Evolutionary conservation across 2,888 invertebrate genomes (phyloP), one percentile per base, ranked within the genome.

Genomic region (Pristionchus mayeri): DNA sequence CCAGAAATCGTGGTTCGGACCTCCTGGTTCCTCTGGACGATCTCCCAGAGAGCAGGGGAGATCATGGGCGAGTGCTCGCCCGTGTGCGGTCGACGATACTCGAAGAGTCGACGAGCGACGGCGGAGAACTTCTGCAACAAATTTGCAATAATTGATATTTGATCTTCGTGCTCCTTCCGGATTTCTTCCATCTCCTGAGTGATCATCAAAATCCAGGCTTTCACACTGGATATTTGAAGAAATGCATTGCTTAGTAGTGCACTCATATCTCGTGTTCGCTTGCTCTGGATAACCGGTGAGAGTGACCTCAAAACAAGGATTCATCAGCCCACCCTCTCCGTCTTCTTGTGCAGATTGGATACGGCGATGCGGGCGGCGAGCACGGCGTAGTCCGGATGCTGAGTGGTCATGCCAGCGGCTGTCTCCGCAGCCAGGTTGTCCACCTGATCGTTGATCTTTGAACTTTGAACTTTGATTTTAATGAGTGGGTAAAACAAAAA

Each of bases 381-480:
- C 37, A 94, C 92, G 48, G 94, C 98, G 94, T 98, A 99, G 94
- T 99, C 98, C 0, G 98, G 97, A 94, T 99, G 98, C 92, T 96
- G 96, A 3, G 97, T 97, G 0, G 98, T 98, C 96, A 98, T 96
- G 48, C 97, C 97, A 16, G 98, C 98, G 24, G 98, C 97, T 57
- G 97, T 98, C 94, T 99, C 98, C 0, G 99, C 99, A 67, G 99
- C 98, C 88, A 99, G 94, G 93, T 98, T 98, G 93, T 99, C 99
- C 90, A 44, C 44, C 44, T 44, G 44, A 44, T 44, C 6, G n/a
- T n/a, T n/a, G n/a, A n/a, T n/a, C n/a, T n/a, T n/a, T n/a, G n/a
- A n/a, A n/a, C n/a, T n/a, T n/a, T n/a, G n/a, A n/a, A n/a, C n/a
- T n/a, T n/a, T n/a, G n/a, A n/a, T n/a, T n/a, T n/a, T n/a, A n/a